Evolutionary conservation across 2,888 invertebrate genomes (phyloP).

Genomic region (Poecilobothrus nobilitatus): DNA sequence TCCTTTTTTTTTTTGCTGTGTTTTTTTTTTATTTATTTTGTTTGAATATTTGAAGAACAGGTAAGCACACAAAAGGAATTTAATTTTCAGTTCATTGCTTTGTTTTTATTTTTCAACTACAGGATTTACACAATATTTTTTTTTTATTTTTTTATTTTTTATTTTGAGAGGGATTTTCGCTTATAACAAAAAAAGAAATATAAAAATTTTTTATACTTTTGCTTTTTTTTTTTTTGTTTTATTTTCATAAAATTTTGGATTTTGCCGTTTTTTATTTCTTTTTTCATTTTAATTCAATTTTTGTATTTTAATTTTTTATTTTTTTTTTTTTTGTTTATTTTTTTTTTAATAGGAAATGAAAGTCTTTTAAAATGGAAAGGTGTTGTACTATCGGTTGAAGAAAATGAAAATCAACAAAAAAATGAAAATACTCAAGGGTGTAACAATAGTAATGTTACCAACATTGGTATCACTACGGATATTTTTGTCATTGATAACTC

Average conservation of each 20-base stretch:
- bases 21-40: no score
- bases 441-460: conserved; percentile 11
- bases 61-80: not conserved
- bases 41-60: not conserved
- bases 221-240: not conserved
- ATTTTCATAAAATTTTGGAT: not conserved
- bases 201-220: no score
- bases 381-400: conserved; percentile 47
- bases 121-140: not conserved
- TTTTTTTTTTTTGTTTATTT: not conserved
- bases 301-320: not conserved
- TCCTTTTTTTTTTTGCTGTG: no score
- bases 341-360: conserved; percentile 20
- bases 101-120: not conserved
- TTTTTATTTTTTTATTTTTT: no score
- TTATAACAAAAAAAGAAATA: not conserved
- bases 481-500: not conserved
- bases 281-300: not conserved
- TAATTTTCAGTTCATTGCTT: conserved; percentile 3
- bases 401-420: not conserved
- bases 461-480: not conserved
- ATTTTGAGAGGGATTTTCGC: not conserved
- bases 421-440: not conserved
- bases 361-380: conserved; percentile 61
- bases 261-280: not conserved